Evolutionary conservation across 2,888 invertebrate genomes (phyloP), one percentile per base, ranked within the genome.

Genomic region (Drosophila glabriapex): DNA sequence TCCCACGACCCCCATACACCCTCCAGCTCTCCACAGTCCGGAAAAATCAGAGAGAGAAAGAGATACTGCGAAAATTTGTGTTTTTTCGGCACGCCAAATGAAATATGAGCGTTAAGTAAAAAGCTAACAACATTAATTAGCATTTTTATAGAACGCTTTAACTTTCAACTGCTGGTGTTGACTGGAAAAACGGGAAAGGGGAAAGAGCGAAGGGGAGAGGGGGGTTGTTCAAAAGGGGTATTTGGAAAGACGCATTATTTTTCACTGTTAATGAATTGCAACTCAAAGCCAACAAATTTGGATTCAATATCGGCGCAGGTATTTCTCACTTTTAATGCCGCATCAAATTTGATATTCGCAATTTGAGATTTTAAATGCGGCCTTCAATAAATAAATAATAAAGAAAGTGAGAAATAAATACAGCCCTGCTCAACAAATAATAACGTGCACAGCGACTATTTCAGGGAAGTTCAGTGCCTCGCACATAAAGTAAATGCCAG

Each of bases 111-210:
- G 73, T 69, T 78, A 82, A 77, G 91, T 77, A 87, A 89, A 90
- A 90, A 87, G 91, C 86, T 89, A 88, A 90, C 87, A 88, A 86
- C 89, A 90, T 88, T 88, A 88, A 88, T 88, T 88, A 90, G 85
- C 85, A 91, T 87, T 91, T 89, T 90, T 88, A 90, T 90, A 76
- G 68, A 77, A 70, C 84, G 75, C 59, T 83, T 83, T 75, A 83
- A 85, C 83, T 87, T 68, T 33, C 14, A 43, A 37, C 62, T 19
- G 37, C 19, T 7, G 52, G 19, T 14, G 9, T 9, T 46, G 9
- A 16, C 16, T 2, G 6, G 12, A n/a, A n/a, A n/a, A n/a, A n/a
- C n/a, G n/a, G 16, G 28, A 28, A 10, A 37, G 39, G 46, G 1
- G 22, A 9, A 12, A 66, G 37, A 31, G 35, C 66, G 28, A 22